These are phyloP conservation scores for Diglossa cyanea DNA, from an alignment of 2,797 vertebrate genomes.

Conservation along the genomic window DNA sequence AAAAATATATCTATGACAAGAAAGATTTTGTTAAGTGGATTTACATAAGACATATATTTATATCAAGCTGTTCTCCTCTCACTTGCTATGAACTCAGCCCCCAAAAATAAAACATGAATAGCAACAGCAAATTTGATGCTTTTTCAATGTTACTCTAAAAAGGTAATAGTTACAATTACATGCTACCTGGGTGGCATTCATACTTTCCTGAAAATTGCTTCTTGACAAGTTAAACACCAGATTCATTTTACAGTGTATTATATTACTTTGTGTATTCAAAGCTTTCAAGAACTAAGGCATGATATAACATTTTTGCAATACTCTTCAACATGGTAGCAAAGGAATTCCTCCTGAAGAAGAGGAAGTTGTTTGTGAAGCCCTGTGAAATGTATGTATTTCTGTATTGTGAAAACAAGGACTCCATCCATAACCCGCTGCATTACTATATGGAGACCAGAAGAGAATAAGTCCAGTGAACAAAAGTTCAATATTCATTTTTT, in stretches of 20 bases:
- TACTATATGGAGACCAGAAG: background rate
- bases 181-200: background rate
- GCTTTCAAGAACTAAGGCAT: background rate
- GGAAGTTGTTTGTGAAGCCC: background rate
- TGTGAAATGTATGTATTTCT: background rate
- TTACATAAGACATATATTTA: background rate
- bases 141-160: background rate
- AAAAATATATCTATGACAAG: background rate
- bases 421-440: background rate
- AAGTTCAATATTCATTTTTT: background rate
- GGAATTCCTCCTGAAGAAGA: background rate
- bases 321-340: background rate
- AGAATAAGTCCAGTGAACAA: background rate
- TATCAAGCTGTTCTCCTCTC: background rate
- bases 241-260: background rate
- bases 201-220: background rate
- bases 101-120: background rate
- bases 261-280: background rate
- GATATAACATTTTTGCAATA: background rate
- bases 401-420: background rate
- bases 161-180: background rate
- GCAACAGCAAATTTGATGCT: background rate
- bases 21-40: background rate
- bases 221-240: background rate
- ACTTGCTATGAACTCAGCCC: background rate